Evolutionary conservation across 2,113 vertebrate species (phyloP), one percentile per base, ranked within the genome.

Genomic region (Lepisosteus osseus): DNA sequence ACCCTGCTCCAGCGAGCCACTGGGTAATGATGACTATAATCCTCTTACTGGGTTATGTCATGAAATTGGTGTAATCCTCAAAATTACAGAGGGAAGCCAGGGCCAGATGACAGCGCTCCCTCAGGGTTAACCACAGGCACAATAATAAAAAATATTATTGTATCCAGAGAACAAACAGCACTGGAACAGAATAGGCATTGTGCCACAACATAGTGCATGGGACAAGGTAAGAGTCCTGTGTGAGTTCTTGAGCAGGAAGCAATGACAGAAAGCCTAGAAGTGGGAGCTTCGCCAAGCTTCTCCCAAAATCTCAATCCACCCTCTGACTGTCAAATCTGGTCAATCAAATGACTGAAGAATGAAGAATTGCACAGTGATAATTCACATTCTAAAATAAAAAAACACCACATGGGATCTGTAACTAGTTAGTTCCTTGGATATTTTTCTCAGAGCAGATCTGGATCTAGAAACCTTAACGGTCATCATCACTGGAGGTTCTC

Each of bases 41-140:
- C 84, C 82, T 89, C 85, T 87, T 86, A 84, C 73, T 78, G 72
- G 6, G 82, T 87, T 88, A 85, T 78, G 82, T 85, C 87, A 87
- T 86, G 81, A 73, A 75, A 74, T n/a, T 61, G 61, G 64, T 81
- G 82, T 85, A 87, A 90, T 89, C 80, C 80, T 73, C 65, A 78
- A 84, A 85, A 86, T 83, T 76, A 82, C 78, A 86, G 76, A 82
- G 77, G 71, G 64, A 62, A 76, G 78, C 61, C n/a, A 9, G 29
- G 65, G 62, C 47, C 68, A 71, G 43, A 54, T 73, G 63, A 64
- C 71, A 70, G 61, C 12, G 11, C 66, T 67, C 2, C 12, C 54
- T 67, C 11, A 51, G 65, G 13, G 40, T 65, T 72, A 56, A 72
- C 45, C 29, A 6, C 47, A n/a, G 17, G 17, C 45, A 47, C 66